Conservation (phyloP, 2,797 vertebrate genomes). For the Knipowitschia caucasica region DNA sequence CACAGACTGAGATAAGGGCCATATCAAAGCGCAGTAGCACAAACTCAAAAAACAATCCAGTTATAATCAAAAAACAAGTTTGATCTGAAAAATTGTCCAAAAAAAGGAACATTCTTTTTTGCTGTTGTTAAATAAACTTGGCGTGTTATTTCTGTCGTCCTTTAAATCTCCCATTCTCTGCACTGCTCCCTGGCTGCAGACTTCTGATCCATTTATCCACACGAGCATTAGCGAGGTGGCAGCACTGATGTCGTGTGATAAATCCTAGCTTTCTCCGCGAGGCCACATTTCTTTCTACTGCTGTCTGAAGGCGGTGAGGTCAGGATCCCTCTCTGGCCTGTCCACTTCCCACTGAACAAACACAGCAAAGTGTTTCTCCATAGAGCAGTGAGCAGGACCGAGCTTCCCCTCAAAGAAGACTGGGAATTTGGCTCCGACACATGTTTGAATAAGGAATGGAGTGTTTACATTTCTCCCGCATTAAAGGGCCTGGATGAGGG, state of each 20-base stretch:
- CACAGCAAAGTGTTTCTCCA: slow-evolving; percentile 8
- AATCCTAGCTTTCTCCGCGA: slow-evolving; percentile 13
- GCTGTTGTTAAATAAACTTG: neutral
- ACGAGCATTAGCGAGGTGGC: slow-evolving; percentile 20
- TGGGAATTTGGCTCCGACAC: neutral
- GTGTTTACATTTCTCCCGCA: slow-evolving; percentile 3
- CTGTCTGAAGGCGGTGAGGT: slow-evolving; percentile 16
- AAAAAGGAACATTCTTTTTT: no score
- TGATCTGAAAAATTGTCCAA: no score
- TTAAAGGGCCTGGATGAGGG: neutral
- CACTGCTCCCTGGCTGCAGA: slow-evolving; percentile 15
- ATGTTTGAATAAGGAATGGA: neutral
- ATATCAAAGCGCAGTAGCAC: no score
- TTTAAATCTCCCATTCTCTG: neutral
- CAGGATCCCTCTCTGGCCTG: slow-evolving; percentile 4
- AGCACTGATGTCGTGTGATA: slow-evolving; percentile 16
- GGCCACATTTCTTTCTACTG: slow-evolving; percentile 16
- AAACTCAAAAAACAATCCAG: no score
- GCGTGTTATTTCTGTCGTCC: neutral
- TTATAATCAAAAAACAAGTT: no score
- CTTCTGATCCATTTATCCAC: slow-evolving; percentile 19
- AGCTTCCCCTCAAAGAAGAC: neutral
- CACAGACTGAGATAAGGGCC: no score
- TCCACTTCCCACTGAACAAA: slow-evolving; percentile 15
- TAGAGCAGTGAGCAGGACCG: neutral